Percentiles rank a stretch among this genome's conserved stretches.
Conservation (phyloP, 2,888 invertebrate genomes). For the Oxyteleia sp. region DNA sequence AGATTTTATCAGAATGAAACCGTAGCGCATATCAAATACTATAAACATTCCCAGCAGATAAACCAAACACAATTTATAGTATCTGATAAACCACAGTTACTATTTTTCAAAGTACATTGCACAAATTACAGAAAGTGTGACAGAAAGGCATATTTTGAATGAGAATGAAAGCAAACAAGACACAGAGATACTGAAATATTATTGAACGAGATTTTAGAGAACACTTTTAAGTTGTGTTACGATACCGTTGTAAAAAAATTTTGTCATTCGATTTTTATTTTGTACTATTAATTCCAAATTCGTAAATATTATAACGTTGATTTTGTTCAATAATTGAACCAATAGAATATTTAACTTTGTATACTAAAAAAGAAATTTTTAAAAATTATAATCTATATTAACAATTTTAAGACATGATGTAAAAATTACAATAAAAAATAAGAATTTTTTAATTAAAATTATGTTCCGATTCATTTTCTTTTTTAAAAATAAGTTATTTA, state of each 20-base stretch:
- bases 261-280: no score
- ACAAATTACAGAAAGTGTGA: constrained; percentile 55
- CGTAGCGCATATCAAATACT: constrained; percentile 33
- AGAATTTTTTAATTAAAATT: no score
- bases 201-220: constrained; percentile 9
- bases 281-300: no score
- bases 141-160: constrained; percentile 61
- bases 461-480: no score
- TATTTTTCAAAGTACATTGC: constrained; percentile 70
- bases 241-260: no score
- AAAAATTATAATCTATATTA: no score
- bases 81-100: constrained; percentile 49
- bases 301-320: background rate
- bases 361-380: no score
- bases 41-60: constrained; percentile 7
- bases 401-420: no score
- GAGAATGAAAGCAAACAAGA: constrained; percentile 26
- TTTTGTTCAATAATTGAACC: constrained; percentile 3
- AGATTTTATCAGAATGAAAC: constrained; percentile 59
- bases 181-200: constrained; percentile 21
- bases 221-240: background rate
- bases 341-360: no score
- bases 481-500: no score
- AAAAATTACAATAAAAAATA: no score
- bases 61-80: constrained; percentile 37